Base-by-base conservation (phyloP, 37 sponge, comb jelly and placozoan genomes). In the Dysidea cf. avara region DNA sequence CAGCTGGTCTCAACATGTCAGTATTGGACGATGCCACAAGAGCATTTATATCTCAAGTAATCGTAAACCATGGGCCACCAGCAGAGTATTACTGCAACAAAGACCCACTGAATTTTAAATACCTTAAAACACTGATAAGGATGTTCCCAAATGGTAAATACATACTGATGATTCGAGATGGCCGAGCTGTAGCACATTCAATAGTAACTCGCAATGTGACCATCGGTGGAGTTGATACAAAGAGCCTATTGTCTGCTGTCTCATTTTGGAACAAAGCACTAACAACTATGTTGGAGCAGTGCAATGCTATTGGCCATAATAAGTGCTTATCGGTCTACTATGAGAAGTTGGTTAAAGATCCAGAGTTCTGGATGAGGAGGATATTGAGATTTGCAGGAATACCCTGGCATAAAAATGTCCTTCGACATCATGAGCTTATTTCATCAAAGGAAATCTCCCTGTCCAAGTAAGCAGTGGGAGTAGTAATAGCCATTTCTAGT, bases 81-180 rank as follows among this genome's bases (percentile, higher is more conserved):
- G 87, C 87, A 26, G 37, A 72, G 28, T 68, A 75, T 36, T 71
- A 81, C 32, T 95, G 96, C 64, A 87, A 95, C 80, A 95, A 95
- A 38, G 96, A 95, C 62, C 96, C 96, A 50, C 81, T 95, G 5
- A 63, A 84, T 24, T 50, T 95, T 34, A 77, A 75, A 39, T 69
- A 80, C 64, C 76, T 87, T 64, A 57, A 52, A 0, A 76, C 82
- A 53, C 24, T 90, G 25, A 28, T 29, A 9, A 32, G 72, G 3
- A 56, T 95, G 61, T 90, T 86, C 70, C 92, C 96, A 2, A 86
- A 69, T 54, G 74, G 88, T 53, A 95, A 90, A 69, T 90, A 87
- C 36, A 30, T 95, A 0, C 49, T 95, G 48, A 75, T 95, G 81
- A 56, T 90, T 2, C 71, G 96, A 1, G 96, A 95, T 68, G 96